These are phyloP conservation scores for Anas platyrhynchos DNA, from an alignment of 2,113 vertebrate species.

Conservation along the genomic window DNA sequence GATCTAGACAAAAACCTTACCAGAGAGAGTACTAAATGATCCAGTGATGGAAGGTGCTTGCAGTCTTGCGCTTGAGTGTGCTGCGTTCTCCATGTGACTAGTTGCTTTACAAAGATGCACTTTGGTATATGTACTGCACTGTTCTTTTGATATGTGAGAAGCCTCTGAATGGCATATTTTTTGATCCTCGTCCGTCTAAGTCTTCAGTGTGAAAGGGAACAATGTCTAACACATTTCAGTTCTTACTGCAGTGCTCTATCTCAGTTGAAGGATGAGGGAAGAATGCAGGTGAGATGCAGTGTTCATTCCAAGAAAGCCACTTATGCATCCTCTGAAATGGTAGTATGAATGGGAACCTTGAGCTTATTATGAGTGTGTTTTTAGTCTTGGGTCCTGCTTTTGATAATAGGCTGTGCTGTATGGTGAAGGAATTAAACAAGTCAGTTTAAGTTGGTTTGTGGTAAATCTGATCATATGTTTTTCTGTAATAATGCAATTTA, in stretches of 20 bases:
- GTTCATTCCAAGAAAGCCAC: neutral
- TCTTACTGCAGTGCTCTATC: neutral
- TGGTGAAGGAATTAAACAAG: neutral
- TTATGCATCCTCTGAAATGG: rapidly evolving
- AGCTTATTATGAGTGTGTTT: rapidly evolving
- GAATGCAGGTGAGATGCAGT: neutral
- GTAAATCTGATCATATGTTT: neutral
- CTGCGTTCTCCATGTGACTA: neutral
- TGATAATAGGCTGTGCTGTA: neutral
- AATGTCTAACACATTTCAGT: neutral
- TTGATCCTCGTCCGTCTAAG: neutral
- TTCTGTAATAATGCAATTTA: neutral
- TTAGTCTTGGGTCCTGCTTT: neutral
- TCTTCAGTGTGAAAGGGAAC: neutral
- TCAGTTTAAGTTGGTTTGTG: neutral
- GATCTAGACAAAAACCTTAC: neutral
- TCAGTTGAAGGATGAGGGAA: neutral
- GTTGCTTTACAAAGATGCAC: neutral
- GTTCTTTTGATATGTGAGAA: neutral
- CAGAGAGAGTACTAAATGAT: neutral
- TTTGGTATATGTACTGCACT: neutral
- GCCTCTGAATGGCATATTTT: neutral
- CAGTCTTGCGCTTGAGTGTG: neutral
- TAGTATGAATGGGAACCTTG: neutral
- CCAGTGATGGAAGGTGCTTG: neutral